A percentile compares a stretch with the other conserved stretches of the same genome.
Conservation (phyloP, 2,888 invertebrate species). For the Oscheius onirici region DNA sequence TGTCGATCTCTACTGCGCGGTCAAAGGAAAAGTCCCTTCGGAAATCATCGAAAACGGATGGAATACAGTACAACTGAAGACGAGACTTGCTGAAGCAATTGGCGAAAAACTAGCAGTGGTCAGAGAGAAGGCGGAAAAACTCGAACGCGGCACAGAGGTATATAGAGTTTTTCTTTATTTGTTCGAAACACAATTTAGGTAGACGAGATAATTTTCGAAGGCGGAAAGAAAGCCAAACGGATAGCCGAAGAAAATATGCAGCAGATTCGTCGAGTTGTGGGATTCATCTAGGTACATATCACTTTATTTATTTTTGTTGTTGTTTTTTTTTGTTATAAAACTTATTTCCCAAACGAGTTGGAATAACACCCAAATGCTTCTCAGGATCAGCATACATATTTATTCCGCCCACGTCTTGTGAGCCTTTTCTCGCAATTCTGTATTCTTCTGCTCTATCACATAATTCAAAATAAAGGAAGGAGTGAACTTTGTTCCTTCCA, state of each 20-base stretch:
- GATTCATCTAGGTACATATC: constrained; percentile 24
- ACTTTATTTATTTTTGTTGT: constrained; percentile 1
- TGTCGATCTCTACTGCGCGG: constrained; percentile 73
- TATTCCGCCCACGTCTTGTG: not conserved
- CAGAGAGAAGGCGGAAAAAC: constrained; percentile 36
- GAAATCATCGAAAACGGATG: constrained; percentile 34
- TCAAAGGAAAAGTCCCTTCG: constrained; percentile 20
- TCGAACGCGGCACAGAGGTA: constrained; percentile 37
- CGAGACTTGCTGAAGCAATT: constrained; percentile 41
- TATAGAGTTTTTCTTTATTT: not conserved
- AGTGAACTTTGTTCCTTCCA: not conserved
- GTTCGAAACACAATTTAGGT: constrained; percentile 32
- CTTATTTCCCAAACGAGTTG: no score
- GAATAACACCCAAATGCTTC: no score
- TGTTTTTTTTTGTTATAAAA: not conserved
- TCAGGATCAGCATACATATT: no score
- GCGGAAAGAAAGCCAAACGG: constrained; percentile 38
- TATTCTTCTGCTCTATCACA: not conserved
- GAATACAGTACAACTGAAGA: constrained; percentile 45
- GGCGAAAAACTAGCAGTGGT: constrained; percentile 41
- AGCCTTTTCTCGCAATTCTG: not conserved
- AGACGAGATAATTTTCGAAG: constrained; percentile 42
- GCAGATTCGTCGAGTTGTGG: constrained; percentile 40
- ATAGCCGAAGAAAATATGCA: constrained; percentile 46
- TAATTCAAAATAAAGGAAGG: not conserved